phyloP scores from a whole-genome alignment of 1,140 invertebrate genomes.

The Dendrolimus kikuchii region DNA sequence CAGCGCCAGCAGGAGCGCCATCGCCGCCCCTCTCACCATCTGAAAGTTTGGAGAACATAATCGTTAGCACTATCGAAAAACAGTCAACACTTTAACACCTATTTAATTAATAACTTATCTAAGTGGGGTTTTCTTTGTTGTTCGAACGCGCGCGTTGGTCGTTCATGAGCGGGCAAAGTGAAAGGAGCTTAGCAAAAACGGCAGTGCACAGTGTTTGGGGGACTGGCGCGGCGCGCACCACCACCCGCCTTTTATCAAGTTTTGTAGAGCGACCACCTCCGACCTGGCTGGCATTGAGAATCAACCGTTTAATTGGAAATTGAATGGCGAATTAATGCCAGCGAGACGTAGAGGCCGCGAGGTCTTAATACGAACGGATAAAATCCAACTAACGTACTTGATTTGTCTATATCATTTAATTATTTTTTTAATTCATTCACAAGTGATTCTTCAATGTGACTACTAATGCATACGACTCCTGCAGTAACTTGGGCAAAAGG shows the following conservation, averaged over 20 bases:
- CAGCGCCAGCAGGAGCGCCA: conserved; percentile 62
- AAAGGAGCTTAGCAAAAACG: conserved; percentile 62
- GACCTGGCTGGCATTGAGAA: conserved; percentile 66
- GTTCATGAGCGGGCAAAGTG: conserved; percentile 58
- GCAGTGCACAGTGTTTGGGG: conserved; percentile 34
- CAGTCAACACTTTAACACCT: conserved; percentile 16
- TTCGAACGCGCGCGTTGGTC: conserved; percentile 29
- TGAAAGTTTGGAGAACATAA: conserved; percentile 60
- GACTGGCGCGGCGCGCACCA: conserved; percentile 56
- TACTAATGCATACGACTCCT: too few species aligned
- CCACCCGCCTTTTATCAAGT: conserved; percentile 66
- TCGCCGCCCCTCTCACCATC: conserved; percentile 69
- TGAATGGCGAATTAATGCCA: conserved; percentile 56
- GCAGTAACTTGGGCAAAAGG: too few species aligned
- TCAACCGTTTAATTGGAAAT: conserved; percentile 70
- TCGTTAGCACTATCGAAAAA: conserved; percentile 42
- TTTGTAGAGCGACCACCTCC: conserved; percentile 48
- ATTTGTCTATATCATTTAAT: neutral
- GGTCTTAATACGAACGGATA: conserved; percentile 42
- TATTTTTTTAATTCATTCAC: too few species aligned
- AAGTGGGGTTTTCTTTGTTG: conserved; percentile 48
- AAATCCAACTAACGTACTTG: conserved; percentile 41
- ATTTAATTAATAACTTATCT: conserved; percentile 56
- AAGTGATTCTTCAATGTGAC: too few species aligned
- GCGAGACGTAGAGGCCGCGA: conserved; percentile 56